Conservation (phyloP, 1,140 invertebrate genomes). For the Planococcus citri region DNA sequence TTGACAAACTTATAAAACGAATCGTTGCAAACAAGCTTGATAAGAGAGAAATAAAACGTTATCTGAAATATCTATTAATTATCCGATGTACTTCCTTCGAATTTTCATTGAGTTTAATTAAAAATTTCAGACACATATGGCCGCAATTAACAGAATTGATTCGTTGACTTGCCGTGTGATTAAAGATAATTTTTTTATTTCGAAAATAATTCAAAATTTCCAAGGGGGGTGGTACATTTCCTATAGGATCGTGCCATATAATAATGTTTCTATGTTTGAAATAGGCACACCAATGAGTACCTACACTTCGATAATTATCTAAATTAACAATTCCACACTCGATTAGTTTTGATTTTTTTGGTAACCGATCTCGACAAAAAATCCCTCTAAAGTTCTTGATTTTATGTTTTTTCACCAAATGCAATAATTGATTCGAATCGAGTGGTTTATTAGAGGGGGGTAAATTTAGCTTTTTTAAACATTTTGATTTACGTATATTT, state of each 20-base stretch:
- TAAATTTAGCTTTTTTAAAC: background rate
- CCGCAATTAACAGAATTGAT: background rate
- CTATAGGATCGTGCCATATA: background rate
- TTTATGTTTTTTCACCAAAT: background rate
- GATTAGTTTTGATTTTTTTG: background rate
- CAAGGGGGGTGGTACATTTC: background rate
- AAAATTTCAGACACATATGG: constrained; percentile 16
- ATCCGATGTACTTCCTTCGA: too few species aligned
- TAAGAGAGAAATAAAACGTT: too few species aligned
- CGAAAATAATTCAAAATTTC: background rate
- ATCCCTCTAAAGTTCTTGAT: background rate
- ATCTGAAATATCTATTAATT: too few species aligned
- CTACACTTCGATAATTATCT: background rate
- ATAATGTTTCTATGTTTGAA: background rate
- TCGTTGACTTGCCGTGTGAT: background rate
- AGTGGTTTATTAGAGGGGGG: background rate
- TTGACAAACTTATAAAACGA: too few species aligned
- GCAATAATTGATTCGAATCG: background rate
- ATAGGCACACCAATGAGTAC: constrained; percentile 9
- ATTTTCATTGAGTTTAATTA: background rate
- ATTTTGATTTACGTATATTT: background rate
- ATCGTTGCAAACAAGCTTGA: too few species aligned
- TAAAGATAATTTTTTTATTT: background rate
- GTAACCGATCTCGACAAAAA: background rate
- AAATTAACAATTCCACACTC: constrained; percentile 12